Conservation (phyloP, 23 tunicate species). For the Diplosoma virens region DNA sequence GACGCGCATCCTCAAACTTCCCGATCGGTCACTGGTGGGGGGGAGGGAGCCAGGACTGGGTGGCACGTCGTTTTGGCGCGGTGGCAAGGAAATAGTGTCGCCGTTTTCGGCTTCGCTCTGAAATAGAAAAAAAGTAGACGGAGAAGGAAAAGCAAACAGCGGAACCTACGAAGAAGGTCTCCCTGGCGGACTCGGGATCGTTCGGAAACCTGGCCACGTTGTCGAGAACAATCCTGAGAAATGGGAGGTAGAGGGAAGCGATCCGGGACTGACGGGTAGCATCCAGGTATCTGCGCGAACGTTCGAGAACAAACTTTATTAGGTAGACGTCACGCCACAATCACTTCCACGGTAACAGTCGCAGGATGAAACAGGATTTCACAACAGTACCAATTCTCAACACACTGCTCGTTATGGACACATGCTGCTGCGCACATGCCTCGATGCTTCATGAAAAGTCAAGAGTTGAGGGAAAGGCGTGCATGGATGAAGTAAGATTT, state of each 20-base stretch:
- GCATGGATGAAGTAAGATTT: no score
- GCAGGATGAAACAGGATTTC: not conserved
- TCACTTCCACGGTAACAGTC: not conserved
- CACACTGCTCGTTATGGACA: no score
- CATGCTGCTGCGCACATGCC: no score
- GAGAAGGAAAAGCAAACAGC: no score
- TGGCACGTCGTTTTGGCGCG: slow-evolving; percentile 26
- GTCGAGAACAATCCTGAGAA: slow-evolving; percentile 69
- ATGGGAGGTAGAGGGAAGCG: slow-evolving; percentile 77
- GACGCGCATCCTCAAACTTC: slow-evolving; percentile 52
- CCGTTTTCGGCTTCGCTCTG: no score
- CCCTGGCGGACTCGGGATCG: slow-evolving; percentile 16
- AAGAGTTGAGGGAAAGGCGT: no score
- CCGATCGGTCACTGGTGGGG: slow-evolving; percentile 44
- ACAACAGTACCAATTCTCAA: no score
- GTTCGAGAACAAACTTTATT: not conserved
- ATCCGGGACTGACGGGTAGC: slow-evolving; percentile 57
- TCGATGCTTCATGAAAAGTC: no score
- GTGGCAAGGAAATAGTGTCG: slow-evolving; percentile 6
- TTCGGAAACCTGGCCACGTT: slow-evolving; percentile 50
- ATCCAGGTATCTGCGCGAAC: slow-evolving; percentile 45
- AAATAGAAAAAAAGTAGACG: no score
- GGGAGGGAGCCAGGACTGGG: slow-evolving; percentile 32
- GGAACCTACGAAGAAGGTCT: no score
- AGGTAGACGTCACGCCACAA: not conserved